Evolutionary conservation across 64 coral and sea anemone genomes (phyloP).

Genomic region (Platygyra sinensis): DNA sequence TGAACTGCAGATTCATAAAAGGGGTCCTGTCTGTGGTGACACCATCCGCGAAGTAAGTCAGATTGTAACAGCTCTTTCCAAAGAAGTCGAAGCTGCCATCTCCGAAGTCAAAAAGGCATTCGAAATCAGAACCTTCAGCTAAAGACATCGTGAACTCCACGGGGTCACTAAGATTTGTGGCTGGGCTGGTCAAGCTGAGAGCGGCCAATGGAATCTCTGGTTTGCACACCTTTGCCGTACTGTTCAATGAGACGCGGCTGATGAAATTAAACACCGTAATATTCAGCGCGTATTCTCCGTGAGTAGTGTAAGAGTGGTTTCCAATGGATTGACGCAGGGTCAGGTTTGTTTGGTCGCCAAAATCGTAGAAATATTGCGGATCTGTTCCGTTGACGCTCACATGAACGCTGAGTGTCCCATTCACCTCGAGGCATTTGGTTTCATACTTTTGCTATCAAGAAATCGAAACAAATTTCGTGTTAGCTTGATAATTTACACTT

Average conservation of each 20-base stretch:
- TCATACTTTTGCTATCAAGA: background rate
- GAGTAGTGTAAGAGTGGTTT: constrained; percentile 12
- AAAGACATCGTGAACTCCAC: constrained; percentile 30
- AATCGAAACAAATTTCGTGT: background rate
- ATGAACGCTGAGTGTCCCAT: constrained; percentile 4
- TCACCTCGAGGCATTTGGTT: constrained; percentile 55
- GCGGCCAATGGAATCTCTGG: constrained; percentile 54
- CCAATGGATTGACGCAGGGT: background rate
- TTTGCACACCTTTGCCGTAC: constrained; percentile 35
- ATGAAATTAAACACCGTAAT: constrained; percentile 58
- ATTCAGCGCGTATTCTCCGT: constrained; percentile 31
- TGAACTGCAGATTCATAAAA: constrained; percentile 56
- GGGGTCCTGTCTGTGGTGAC: constrained; percentile 41
- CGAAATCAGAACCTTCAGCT: constrained; percentile 71
- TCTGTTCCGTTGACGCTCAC: constrained; percentile 50
- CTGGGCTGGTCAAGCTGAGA: background rate
- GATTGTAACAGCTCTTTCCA: constrained; percentile 21
- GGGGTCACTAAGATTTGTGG: constrained; percentile 35
- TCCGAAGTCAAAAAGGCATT: constrained; percentile 47
- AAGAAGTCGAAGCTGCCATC: constrained; percentile 14
- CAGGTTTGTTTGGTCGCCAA: constrained; percentile 24
- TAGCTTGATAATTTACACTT: background rate
- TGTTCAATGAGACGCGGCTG: background rate
- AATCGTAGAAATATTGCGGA: constrained; percentile 46
- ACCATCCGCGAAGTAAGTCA: constrained; percentile 63